Conservation (phyloP, 2,113 vertebrate genomes). For the Gila orcuttii region DNA sequence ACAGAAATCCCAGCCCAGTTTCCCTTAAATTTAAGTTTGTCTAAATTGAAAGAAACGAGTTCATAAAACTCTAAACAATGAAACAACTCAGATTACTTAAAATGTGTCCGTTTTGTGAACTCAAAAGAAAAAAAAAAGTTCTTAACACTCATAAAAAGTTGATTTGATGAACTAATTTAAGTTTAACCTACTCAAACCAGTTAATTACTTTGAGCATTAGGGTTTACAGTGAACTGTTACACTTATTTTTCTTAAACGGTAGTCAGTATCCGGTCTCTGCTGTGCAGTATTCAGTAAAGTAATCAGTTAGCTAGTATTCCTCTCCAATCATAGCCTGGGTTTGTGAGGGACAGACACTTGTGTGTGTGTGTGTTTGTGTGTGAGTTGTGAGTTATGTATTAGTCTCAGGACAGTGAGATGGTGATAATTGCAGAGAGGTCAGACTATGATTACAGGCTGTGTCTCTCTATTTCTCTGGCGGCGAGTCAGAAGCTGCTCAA, state of each 20-base stretch:
- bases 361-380: slow-evolving; percentile 11
- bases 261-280: background rate
- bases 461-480: slow-evolving; percentile 16
- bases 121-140: too few species aligned
- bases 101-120: too few species aligned
- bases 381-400: slow-evolving; percentile 55
- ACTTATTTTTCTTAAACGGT: background rate
- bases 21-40: too few species aligned
- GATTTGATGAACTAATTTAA: too few species aligned
- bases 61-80: too few species aligned
- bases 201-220: too few species aligned
- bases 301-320: background rate
- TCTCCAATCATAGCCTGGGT: background rate
- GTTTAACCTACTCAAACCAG: too few species aligned
- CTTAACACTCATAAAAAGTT: too few species aligned
- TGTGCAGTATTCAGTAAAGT: background rate
- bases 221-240: too few species aligned
- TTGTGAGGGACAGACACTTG: background rate
- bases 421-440: slow-evolving; percentile 77
- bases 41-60: too few species aligned
- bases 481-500: slow-evolving; percentile 43
- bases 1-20: too few species aligned
- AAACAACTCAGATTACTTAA: too few species aligned
- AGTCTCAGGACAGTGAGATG: slow-evolving; percentile 69
- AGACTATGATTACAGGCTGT: slow-evolving; percentile 76